A percentile compares a stretch with the other conserved stretches of the same genome.
These are phyloP conservation scores for Gobio gobio DNA, from an alignment of 2,113 vertebrate genomes.

Conservation along the genomic window DNA sequence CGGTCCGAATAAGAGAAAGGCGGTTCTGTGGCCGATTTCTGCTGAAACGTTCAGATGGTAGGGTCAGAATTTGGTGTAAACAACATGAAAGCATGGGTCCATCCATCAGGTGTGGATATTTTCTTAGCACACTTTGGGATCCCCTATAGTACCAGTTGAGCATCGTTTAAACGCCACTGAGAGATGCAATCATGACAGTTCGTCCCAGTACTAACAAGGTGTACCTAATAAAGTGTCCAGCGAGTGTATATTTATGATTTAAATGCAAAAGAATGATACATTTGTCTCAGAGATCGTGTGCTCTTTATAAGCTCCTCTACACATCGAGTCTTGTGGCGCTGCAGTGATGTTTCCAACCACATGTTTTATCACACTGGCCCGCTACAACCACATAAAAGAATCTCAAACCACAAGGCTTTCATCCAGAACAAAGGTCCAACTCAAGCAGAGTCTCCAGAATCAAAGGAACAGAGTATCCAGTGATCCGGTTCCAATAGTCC, in stretches of 20 bases:
- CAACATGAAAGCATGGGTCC: too few relatives aligned
- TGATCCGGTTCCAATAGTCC: neutral
- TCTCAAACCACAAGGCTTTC: slow-evolving; percentile 16
- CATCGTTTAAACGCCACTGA: too few relatives aligned
- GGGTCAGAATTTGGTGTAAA: too few relatives aligned
- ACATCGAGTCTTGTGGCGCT: neutral
- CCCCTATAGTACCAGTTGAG: too few relatives aligned
- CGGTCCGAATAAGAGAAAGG: too few relatives aligned
- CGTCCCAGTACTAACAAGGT: too few relatives aligned
- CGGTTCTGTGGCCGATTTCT: too few relatives aligned
- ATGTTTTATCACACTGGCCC: slow-evolving; percentile 14
- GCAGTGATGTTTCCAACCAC: slow-evolving; percentile 29
- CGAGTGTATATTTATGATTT: neutral
- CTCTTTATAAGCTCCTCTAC: neutral
- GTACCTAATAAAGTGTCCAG: neutral
- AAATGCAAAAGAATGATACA: neutral
- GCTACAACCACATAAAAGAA: slow-evolving; percentile 17
- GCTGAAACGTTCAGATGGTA: too few relatives aligned
- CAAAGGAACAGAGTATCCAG: slow-evolving; percentile 5
- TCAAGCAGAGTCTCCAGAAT: slow-evolving; percentile 6
- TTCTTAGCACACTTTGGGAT: too few relatives aligned
- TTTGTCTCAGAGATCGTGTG: neutral
- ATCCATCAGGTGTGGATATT: too few relatives aligned
- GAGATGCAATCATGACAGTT: too few relatives aligned
- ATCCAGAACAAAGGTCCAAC: slow-evolving; percentile 17